These are phyloP conservation scores for Acanthurus leucopareius DNA, from an alignment of 2,797 vertebrate species.

Conservation along the genomic window DNA sequence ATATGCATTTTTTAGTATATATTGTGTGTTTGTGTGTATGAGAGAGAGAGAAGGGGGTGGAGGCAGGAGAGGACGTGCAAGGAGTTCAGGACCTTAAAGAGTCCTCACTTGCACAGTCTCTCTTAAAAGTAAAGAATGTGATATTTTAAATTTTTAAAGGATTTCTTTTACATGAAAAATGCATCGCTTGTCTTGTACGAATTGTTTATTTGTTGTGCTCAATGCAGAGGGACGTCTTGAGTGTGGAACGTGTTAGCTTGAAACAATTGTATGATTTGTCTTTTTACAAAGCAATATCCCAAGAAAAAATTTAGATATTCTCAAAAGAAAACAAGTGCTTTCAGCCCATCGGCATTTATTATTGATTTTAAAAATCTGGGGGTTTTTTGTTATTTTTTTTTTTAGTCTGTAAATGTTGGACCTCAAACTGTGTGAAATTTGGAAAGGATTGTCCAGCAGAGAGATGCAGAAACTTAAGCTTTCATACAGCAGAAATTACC, in stretches of 20 bases:
- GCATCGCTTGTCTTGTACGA: background rate
- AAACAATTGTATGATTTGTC: conserved; percentile 15
- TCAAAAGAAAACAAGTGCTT: conserved; percentile 17
- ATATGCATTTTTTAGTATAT: conserved; percentile 43
- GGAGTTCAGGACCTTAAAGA: conserved; percentile 26
- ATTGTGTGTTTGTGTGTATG: conserved; percentile 30
- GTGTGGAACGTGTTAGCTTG: conserved; percentile 18
- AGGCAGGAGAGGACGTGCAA: conserved; percentile 14
- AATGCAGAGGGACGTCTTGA: background rate
- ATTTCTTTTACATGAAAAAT: background rate
- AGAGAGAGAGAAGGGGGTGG: background rate
- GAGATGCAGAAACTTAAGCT: background rate
- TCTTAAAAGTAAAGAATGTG: background rate
- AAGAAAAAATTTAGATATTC: background rate
- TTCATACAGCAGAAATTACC: conserved; percentile 1
- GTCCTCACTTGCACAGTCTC: background rate
- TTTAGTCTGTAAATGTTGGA: conserved; percentile 35
- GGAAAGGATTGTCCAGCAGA: background rate
- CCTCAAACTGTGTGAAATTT: conserved; percentile 21
- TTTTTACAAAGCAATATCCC: conserved; percentile 37
- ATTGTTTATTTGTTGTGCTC: conserved; percentile 17
- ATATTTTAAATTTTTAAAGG: background rate
- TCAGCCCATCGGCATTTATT: background rate
- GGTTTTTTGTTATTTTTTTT: background rate
- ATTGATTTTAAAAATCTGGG: background rate